A percentile compares a stretch with the other conserved stretches of the same genome.
These are phyloP conservation scores for Ooceraea biroi DNA, from an alignment of 1,140 invertebrate genomes.

Conservation along the genomic window DNA sequence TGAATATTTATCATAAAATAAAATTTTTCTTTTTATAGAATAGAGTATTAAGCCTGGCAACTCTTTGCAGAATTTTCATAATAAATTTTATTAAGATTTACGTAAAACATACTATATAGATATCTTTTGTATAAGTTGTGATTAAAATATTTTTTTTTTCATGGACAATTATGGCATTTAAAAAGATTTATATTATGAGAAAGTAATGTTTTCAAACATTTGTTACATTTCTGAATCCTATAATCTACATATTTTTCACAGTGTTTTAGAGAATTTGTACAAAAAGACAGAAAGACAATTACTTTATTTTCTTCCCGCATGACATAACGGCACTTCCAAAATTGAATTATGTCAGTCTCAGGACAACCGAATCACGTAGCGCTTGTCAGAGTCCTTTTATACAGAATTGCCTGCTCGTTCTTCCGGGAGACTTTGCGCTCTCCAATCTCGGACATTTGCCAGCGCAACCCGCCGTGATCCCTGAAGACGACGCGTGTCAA, in stretches of 20 bases:
- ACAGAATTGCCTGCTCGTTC: background rate
- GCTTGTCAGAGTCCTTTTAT: slow-evolving; percentile 1
- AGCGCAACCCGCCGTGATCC: background rate
- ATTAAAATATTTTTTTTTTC: too few relatives aligned
- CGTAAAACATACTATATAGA: too few relatives aligned
- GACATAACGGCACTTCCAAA: slow-evolving; percentile 10
- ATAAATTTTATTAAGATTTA: background rate
- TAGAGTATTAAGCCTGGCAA: slow-evolving; percentile 5
- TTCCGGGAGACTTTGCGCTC: slow-evolving; percentile 23
- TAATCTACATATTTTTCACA: too few relatives aligned
- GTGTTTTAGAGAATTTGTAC: too few relatives aligned
- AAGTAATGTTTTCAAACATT: background rate
- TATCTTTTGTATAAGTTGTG: too few relatives aligned
- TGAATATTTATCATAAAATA: slow-evolving; percentile 39
- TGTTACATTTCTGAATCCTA: background rate
- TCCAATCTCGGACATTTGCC: slow-evolving; percentile 15
- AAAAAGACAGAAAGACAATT: too few relatives aligned
- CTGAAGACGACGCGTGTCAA: slow-evolving; percentile 23
- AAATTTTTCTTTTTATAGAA: background rate
- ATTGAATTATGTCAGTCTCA: slow-evolving; percentile 18
- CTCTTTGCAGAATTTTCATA: background rate
- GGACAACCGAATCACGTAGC: background rate
- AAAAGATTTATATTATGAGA: background rate
- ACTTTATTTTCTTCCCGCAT: background rate
- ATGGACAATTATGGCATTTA: background rate